These are phyloP conservation scores for Myripristis murdjan DNA, from an alignment of 2,797 vertebrate species.

Conservation along the genomic window DNA sequence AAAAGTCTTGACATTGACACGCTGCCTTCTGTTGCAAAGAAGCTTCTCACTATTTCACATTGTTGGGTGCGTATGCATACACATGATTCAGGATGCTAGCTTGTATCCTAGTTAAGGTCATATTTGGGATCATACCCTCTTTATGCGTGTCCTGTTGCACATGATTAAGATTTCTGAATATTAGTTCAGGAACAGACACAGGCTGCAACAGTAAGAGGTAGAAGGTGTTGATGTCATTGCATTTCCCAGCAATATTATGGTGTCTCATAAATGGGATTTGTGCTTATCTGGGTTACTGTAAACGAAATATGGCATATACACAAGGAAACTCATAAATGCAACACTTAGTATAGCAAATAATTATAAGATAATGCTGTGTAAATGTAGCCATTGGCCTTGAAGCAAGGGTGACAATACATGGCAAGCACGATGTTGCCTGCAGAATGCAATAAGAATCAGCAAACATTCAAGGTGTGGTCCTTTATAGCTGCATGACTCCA, in stretches of 20 bases:
- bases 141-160: slow-evolving; percentile 8
- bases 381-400: not conserved
- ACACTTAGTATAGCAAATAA: not conserved
- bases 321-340: not conserved
- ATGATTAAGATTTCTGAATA: slow-evolving; percentile 5
- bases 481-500: not conserved
- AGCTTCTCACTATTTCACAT: slow-evolving; percentile 20
- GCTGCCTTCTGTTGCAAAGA: slow-evolving; percentile 11
- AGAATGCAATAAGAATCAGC: not conserved
- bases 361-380: not conserved
- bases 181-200: slow-evolving; percentile 24
- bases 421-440: not conserved
- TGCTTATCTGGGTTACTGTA: slow-evolving; percentile 31
- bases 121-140: slow-evolving; percentile 25
- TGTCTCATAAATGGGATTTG: slow-evolving; percentile 23
- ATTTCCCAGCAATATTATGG: not conserved
- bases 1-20: slow-evolving; percentile 39
- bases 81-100: slow-evolving; percentile 6
- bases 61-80: slow-evolving; percentile 6
- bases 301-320: slow-evolving; percentile 4
- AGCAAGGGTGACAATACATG: not conserved
- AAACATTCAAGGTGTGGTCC: not conserved
- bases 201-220: too few species aligned
- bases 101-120: slow-evolving; percentile 32
- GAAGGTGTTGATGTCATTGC: slow-evolving; percentile 19